A percentile compares a stretch with the other conserved stretches of the same genome.
phyloP scores from a whole-genome alignment of 35 echinoderm and acorn worm species.

The Stichopus chloronotus region DNA sequence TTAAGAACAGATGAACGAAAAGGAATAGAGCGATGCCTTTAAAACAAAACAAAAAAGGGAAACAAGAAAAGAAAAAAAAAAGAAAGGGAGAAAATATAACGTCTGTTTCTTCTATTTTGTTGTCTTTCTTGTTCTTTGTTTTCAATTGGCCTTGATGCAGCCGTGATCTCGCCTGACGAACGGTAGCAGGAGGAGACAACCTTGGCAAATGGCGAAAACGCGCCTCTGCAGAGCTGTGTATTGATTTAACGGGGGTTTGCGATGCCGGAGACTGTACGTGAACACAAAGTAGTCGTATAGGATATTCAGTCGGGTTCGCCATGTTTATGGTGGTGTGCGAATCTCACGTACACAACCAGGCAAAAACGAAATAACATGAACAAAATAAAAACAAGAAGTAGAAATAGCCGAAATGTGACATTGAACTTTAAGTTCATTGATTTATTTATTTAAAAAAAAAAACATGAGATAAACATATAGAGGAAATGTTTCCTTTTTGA shows the following conservation, averaged over 20 bases:
- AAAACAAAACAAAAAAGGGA: not conserved
- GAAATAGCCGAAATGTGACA: not conserved
- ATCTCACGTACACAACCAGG: constrained; percentile 24
- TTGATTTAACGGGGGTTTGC: not conserved
- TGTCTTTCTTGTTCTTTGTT: constrained; percentile 11
- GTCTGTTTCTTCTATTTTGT: constrained; percentile 10
- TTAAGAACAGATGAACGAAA: not conserved
- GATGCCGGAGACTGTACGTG: not conserved
- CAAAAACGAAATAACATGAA: not conserved
- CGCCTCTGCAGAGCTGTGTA: not conserved
- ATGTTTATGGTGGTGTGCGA: constrained; percentile 26
- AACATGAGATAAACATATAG: not conserved
- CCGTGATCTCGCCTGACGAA: not conserved
- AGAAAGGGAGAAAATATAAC: not conserved
- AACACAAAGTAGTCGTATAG: not conserved
- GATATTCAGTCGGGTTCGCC: not conserved
- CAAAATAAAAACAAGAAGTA: not conserved
- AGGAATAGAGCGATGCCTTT: not conserved
- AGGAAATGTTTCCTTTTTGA: not conserved
- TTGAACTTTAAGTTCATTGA: constrained; percentile 40
- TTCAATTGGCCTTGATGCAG: constrained; percentile 23
- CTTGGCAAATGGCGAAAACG: constrained; percentile 47
- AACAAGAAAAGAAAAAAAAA: too few relatives aligned
- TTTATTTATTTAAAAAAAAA: not conserved
- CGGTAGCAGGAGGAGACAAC: constrained; percentile 18